Evolutionary conservation across 92 coral and sea anemone species (phyloP), one percentile per base, ranked within the genome.

Genomic region (Virgularia gustaviana): DNA sequence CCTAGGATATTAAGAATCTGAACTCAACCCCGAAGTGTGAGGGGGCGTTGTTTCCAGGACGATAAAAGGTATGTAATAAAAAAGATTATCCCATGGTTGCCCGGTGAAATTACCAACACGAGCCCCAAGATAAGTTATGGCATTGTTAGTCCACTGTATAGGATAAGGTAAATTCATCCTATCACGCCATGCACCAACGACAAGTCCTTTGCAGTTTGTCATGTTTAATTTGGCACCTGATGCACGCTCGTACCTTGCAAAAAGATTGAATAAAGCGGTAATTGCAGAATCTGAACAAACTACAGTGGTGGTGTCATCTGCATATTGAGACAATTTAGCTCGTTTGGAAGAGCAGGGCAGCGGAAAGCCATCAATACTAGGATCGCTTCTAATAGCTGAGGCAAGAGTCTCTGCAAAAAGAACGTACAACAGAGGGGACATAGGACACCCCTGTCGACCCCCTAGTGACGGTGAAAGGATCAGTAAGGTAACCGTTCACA

Each of bases 271-370:
- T 30, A 27, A 45, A 12, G 63, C 63, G 10, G 10, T 20, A 29
- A 63, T 65, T 28, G 86, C 66, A 9, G 12, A 7, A 41, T 79
- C 80, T 2, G 87, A 78, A 3, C 58, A 49, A 22, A 27, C 10
- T 23, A 72, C 25, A 18, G 54, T 34, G 0, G 88, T 68, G 3
- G 85, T 79, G 71, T 79, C 81, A n/a, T n/a, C n/a, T n/a, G n/a
- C n/a, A n/a, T n/a, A n/a, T n/a, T n/a, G n/a, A n/a, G n/a, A n/a
- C n/a, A 63, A 12, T 3, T 35, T 15, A 2, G 75, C 65, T 0
- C 41, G 34, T 16, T 53, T 42, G 9, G 43, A 34, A 0, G 38
- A 13, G 1, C 76, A 57, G 1, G 85, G 75, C 2, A 80, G 36
- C 0, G 3, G 24, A 2, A 78, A n/a, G n/a, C n/a, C n/a, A n/a